These are phyloP conservation scores for Ormyrus nitidulus DNA, from an alignment of 2,888 invertebrate genomes.

Conservation along the genomic window DNA sequence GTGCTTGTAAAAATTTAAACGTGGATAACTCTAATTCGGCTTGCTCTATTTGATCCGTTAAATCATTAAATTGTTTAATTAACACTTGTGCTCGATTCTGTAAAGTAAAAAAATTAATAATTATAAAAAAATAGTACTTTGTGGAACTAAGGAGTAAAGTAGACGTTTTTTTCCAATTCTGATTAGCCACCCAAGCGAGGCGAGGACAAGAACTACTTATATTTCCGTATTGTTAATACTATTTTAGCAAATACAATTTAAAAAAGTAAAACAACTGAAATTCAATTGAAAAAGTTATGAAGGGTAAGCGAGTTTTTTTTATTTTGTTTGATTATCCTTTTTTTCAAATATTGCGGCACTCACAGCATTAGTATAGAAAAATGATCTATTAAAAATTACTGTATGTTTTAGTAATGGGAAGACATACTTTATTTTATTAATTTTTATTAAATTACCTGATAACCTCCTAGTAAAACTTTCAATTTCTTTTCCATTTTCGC, in stretches of 20 bases:
- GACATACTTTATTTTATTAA: too few relatives aligned
- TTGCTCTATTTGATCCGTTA: slow-evolving; percentile 94
- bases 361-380: too few relatives aligned
- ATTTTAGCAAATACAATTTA: not conserved
- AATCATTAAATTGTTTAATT: slow-evolving; percentile 90
- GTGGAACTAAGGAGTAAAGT: not conserved
- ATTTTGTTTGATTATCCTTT: not conserved
- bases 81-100: slow-evolving; percentile 87
- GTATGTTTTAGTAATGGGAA: too few relatives aligned
- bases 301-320: not conserved
- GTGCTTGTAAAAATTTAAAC: slow-evolving; percentile 91
- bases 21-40: slow-evolving; percentile 92
- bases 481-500: slow-evolving; percentile 98
- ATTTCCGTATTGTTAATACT: not conserved
- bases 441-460: slow-evolving; percentile 79
- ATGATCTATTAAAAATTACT: slow-evolving; percentile 45
- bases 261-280: too few relatives aligned
- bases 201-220: too few relatives aligned
- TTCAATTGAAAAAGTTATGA: too few relatives aligned
- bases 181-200: too few relatives aligned
- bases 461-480: slow-evolving; percentile 95
- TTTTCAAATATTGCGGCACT: not conserved
- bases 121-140: not conserved
- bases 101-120: slow-evolving; percentile 57
- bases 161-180: not conserved